Conservation (phyloP, 1,140 invertebrate species). For the Vanessa tameamea region DNA sequence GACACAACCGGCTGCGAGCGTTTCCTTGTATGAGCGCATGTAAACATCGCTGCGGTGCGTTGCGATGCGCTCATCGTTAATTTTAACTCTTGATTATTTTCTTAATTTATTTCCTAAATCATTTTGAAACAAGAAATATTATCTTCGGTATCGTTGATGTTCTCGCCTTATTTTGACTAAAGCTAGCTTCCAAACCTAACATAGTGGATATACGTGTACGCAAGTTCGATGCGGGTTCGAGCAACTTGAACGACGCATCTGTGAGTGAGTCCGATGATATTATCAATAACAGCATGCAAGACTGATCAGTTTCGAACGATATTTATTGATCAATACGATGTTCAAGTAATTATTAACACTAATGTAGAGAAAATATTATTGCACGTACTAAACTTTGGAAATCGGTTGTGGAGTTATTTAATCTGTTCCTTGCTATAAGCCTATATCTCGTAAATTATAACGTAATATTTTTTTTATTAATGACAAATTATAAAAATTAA, state of each 20-base stretch:
- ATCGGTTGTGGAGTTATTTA: not conserved
- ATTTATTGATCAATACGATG: too few relatives aligned
- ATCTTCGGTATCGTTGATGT: slow-evolving; percentile 8
- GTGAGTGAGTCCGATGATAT: slow-evolving; percentile 45
- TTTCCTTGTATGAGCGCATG: too few relatives aligned
- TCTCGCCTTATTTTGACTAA: slow-evolving; percentile 24
- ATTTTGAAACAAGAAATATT: not conserved
- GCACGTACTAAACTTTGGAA: not conserved
- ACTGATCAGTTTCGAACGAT: too few relatives aligned
- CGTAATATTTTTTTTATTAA: not conserved
- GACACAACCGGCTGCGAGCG: too few relatives aligned
- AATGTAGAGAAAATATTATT: slow-evolving; percentile 10
- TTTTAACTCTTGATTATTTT: too few relatives aligned
- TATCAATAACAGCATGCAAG: slow-evolving; percentile 41
- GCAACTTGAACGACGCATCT: slow-evolving; percentile 3
- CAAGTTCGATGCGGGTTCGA: slow-evolving; percentile 20
- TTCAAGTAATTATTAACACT: slow-evolving; percentile 4
- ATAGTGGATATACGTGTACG: slow-evolving; percentile 23
- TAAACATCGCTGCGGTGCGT: too few relatives aligned
- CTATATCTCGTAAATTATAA: not conserved
- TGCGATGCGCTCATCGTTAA: too few relatives aligned
- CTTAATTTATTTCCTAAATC: not conserved
- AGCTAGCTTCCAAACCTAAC: slow-evolving; percentile 35
- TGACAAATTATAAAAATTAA: not conserved
- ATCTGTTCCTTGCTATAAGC: not conserved